Evolutionary conservation across 2,113 vertebrate genomes (phyloP).

Genomic region (Microcebus ravelobensis): DNA sequence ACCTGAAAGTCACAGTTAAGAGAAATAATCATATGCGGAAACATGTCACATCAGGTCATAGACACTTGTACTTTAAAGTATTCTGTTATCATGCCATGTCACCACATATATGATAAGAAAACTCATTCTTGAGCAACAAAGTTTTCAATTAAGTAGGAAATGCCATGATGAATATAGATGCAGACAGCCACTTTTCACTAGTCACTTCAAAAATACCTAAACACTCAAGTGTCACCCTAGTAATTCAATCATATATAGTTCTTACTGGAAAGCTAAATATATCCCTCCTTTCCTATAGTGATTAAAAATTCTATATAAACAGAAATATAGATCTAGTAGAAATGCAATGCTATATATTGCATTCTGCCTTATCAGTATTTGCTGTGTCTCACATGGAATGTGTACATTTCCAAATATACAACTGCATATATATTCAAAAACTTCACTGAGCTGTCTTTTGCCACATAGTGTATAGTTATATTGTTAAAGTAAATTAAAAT

Average conservation of each 20-base stretch:
- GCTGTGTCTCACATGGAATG: conserved; percentile 51
- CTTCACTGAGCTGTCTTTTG: conserved; percentile 51
- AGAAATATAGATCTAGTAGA: conserved; percentile 74
- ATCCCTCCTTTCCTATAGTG: neutral
- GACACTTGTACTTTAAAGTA: neutral
- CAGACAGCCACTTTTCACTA: fast-evolving
- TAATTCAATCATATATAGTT: fast-evolving
- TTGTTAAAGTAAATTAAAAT: neutral
- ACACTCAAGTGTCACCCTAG: fast-evolving
- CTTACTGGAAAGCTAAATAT: neutral
- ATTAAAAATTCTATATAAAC: conserved; percentile 69
- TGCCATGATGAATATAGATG: neutral
- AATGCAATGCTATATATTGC: conserved; percentile 73
- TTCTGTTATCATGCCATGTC: neutral
- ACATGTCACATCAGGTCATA: neutral
- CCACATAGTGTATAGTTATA: neutral
- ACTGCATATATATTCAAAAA: conserved; percentile 49
- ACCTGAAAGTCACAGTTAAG: neutral
- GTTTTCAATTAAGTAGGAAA: neutral
- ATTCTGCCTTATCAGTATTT: conserved; percentile 48
- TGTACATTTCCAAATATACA: conserved; percentile 60
- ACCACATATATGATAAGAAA: conserved; percentile 42
- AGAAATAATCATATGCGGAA: neutral
- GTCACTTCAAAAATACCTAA: neutral
- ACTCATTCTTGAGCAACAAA: neutral